Evolutionary conservation across 1,140 invertebrate genomes (phyloP).

Genomic region (Maconellicoccus hirsutus): DNA sequence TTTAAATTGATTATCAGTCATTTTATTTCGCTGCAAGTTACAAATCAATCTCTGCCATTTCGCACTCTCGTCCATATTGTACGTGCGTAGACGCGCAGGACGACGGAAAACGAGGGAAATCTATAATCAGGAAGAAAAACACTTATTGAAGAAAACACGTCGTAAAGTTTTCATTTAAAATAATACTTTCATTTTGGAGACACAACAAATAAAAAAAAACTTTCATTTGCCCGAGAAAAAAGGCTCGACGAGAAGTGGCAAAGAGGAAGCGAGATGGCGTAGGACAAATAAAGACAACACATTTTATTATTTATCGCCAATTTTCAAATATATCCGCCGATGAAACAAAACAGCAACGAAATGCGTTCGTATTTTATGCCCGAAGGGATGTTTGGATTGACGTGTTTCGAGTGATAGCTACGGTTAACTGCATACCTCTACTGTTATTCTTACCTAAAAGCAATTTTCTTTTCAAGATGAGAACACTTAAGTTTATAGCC

Average conservation of each 20-base stretch:
- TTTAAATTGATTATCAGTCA: constrained; percentile 1
- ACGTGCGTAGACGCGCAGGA: too few relatives aligned
- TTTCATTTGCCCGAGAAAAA: background rate
- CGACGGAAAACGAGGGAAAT: background rate
- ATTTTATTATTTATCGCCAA: constrained; percentile 9
- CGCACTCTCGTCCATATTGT: background rate
- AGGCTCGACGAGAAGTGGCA: background rate
- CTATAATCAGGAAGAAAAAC: background rate
- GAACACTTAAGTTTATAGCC: background rate
- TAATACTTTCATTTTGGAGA: background rate
- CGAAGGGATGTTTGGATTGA: constrained; percentile 2
- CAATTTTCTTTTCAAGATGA: background rate
- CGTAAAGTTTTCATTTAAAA: constrained; percentile 5
- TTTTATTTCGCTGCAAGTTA: background rate
- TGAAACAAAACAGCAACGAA: background rate
- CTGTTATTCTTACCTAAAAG: background rate
- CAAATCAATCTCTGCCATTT: constrained; percentile 2
- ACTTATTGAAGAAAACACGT: background rate
- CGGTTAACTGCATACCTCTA: background rate
- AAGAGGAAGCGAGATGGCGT: background rate
- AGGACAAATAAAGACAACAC: background rate
- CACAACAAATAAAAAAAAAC: background rate
- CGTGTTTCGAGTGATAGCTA: background rate
- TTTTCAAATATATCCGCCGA: background rate
- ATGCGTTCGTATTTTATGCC: constrained; percentile 3